Percentiles rank a stretch among this genome's conserved stretches.
Conservation (phyloP, 1,140 invertebrate species). For the Trinorchestia longiramus region DNA sequence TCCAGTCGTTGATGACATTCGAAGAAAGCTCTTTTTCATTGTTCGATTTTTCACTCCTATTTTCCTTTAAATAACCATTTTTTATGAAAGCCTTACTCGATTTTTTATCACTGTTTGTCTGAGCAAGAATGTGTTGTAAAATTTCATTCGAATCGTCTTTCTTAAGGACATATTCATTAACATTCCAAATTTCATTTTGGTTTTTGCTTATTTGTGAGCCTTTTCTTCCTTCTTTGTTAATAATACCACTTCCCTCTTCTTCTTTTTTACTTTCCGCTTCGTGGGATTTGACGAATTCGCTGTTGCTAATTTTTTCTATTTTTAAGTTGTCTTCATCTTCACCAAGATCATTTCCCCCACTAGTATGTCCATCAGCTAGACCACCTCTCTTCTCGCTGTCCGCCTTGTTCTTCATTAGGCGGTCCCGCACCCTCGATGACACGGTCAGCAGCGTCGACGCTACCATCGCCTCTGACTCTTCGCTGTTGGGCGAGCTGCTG, state of each 20-base stretch:
- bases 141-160: background rate
- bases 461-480: slow-evolving; percentile 27
- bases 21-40: background rate
- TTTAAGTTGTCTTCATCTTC: background rate
- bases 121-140: background rate
- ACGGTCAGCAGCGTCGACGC: slow-evolving; percentile 21
- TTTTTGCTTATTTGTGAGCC: background rate
- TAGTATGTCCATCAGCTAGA: background rate
- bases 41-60: background rate
- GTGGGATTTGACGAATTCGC: background rate
- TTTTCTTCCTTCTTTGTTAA: background rate
- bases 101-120: background rate
- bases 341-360: background rate
- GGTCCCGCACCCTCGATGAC: background rate
- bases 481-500: slow-evolving; percentile 36
- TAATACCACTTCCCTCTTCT: background rate
- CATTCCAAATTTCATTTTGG: background rate
- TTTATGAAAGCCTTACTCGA: background rate
- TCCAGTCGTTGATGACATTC: background rate
- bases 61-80: background rate
- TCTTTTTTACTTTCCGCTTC: background rate
- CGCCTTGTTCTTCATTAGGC: background rate
- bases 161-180: background rate
- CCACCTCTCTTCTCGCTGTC: background rate
- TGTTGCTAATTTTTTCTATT: background rate